phyloP scores from a whole-genome alignment of 2,113 vertebrate genomes.

The Chiloscyllium plagiosum region DNA sequence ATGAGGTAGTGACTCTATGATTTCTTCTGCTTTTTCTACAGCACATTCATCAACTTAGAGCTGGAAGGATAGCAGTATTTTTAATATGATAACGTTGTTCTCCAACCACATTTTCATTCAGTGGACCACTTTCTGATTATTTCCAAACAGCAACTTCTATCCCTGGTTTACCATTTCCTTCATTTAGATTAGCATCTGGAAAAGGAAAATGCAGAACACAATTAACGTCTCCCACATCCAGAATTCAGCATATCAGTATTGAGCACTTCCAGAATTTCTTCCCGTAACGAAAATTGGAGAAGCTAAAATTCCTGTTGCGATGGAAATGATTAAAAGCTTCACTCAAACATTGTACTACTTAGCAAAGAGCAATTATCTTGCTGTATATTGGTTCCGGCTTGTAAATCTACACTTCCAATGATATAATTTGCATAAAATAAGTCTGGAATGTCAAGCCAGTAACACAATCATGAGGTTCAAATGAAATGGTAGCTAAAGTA shows the following conservation, averaged over 20 bases:
- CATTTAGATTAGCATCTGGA: background rate
- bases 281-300: background rate
- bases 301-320: background rate
- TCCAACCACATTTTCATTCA: background rate
- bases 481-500: background rate
- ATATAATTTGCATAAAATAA: too few species aligned
- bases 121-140: background rate
- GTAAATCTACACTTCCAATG: background rate
- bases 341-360: background rate
- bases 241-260: background rate
- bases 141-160: background rate
- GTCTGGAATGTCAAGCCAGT: background rate
- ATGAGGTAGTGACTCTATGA: conserved; percentile 32
- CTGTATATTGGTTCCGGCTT: background rate
- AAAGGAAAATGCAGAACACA: background rate
- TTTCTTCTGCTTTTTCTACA: conserved; percentile 26
- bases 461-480: background rate
- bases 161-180: conserved; percentile 21
- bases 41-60: conserved; percentile 31
- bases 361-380: background rate
- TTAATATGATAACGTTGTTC: conserved; percentile 2
- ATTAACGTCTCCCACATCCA: background rate
- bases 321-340: background rate
- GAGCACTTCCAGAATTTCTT: background rate
- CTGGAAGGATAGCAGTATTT: conserved; percentile 26